These are phyloP conservation scores for Geodia barretti DNA, from an alignment of 37 sponge, comb jelly and placozoan genomes.

Conservation along the genomic window DNA sequence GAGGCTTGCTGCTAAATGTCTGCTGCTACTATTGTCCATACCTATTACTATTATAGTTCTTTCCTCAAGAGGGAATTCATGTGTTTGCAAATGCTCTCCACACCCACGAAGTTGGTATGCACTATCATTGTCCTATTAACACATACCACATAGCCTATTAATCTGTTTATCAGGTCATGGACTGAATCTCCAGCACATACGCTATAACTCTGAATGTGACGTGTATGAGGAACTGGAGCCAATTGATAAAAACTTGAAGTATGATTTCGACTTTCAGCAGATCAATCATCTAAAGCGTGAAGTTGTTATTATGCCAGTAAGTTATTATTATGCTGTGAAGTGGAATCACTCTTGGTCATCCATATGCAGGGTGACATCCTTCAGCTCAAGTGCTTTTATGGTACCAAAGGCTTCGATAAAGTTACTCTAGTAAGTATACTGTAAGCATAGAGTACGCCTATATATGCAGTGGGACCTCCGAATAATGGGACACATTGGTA, in stretches of 20 bases:
- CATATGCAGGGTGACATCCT: constrained; percentile 13
- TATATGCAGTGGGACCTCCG: too few species aligned
- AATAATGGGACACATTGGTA: too few species aligned
- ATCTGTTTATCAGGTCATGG: background rate
- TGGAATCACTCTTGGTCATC: background rate
- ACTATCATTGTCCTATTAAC: background rate
- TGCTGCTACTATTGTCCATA: background rate
- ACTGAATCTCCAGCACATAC: background rate
- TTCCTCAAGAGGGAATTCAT: constrained; percentile 38
- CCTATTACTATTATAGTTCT: constrained; percentile 10
- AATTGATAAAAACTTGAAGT: constrained; percentile 55
- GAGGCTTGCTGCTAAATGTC: background rate
- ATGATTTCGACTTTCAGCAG: constrained; percentile 76
- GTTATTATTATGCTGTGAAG: constrained; percentile 6
- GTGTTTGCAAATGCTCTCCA: constrained; percentile 44
- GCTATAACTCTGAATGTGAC: constrained; percentile 14
- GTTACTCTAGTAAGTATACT: constrained; percentile 24
- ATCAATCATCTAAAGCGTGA: constrained; percentile 12
- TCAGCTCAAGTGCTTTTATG: constrained; percentile 12
- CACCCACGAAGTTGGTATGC: constrained; percentile 38
- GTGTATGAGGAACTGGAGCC: constrained; percentile 8
- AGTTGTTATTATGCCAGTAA: constrained; percentile 24
- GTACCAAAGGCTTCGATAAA: background rate
- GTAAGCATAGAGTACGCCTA: background rate
- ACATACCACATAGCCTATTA: too few species aligned